Percentiles rank a stretch among this genome's conserved stretches.
Conservation (phyloP, 2,113 vertebrate species). For the Rhinogobius similis region DNA sequence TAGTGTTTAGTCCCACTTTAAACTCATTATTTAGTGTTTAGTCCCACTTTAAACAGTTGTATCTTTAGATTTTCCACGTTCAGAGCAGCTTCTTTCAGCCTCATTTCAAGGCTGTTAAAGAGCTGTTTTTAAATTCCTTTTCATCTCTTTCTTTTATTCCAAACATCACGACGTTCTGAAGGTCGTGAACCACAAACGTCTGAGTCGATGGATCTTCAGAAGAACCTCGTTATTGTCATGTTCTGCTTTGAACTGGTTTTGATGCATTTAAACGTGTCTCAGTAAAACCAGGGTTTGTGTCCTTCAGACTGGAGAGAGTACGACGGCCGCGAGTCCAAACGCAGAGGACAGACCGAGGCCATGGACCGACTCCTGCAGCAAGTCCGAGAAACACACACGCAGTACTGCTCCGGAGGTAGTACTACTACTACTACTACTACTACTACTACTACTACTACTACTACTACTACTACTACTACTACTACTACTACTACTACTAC, state of each 20-base stretch:
- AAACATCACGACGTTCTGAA: background rate
- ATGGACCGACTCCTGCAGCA: constrained; percentile 94
- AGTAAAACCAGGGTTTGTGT: too few relatives aligned
- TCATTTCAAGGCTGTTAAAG: too few relatives aligned
- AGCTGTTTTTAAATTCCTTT: background rate
- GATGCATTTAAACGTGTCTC: too few relatives aligned
- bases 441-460: background rate
- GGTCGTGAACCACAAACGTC: background rate
- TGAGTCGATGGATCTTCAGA: too few relatives aligned
- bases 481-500: background rate
- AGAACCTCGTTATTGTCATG: too few relatives aligned
- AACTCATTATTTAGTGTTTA: too few relatives aligned
- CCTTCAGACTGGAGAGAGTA: constrained; percentile 92
- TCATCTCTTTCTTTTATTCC: background rate
- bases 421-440: too few relatives aligned
- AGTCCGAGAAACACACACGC: constrained; percentile 77
- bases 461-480: background rate
- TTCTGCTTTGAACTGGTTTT: too few relatives aligned
- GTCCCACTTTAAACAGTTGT: too few relatives aligned
- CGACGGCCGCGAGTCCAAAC: constrained; percentile 83
- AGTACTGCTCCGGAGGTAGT: background rate
- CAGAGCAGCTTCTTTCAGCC: background rate
- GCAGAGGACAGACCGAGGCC: constrained; percentile 87
- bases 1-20: too few relatives aligned
- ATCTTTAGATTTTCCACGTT: background rate